Evolutionary conservation across 2,113 vertebrate genomes (phyloP).

Genomic region (Boulengeromyrus knoepffleri): DNA sequence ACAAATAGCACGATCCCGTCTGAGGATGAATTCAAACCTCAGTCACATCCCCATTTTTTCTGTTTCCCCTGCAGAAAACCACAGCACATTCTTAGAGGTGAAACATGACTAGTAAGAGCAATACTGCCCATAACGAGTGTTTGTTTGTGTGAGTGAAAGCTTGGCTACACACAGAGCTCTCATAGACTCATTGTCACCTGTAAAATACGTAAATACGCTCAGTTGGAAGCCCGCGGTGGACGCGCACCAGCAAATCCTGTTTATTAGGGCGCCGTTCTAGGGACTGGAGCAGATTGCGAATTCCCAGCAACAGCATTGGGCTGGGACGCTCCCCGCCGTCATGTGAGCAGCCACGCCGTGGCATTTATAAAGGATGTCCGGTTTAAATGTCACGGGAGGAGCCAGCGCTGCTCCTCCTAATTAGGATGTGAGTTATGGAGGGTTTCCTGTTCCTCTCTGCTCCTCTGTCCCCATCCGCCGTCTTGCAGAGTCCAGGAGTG

Average conservation of each 20-base stretch:
- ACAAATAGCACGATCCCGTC: not conserved
- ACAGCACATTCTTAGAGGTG: not conserved
- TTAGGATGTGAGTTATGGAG: slow-evolving; percentile 54
- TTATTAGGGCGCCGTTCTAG: slow-evolving; percentile 50
- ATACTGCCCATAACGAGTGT: not conserved
- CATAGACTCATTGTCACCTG: not conserved
- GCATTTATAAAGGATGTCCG: slow-evolving; percentile 61
- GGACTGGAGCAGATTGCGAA: slow-evolving; percentile 50
- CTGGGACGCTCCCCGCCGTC: slow-evolving; percentile 63
- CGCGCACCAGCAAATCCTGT: slow-evolving; percentile 4
- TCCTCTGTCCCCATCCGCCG: slow-evolving; percentile 31
- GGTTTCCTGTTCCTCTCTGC: slow-evolving; percentile 52
- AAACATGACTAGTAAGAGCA: not conserved
- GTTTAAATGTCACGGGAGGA: slow-evolving; percentile 54
- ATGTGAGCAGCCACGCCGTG: slow-evolving; percentile 57
- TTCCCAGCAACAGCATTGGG: slow-evolving; percentile 60
- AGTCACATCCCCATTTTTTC: not conserved
- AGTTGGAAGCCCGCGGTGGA: not conserved
- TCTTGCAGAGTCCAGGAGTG: slow-evolving; percentile 35
- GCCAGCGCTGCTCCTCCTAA: slow-evolving; percentile 56
- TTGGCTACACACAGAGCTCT: not conserved
- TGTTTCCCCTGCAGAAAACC: not conserved
- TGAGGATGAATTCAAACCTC: not conserved
- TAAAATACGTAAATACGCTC: not conserved
- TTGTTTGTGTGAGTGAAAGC: not conserved